phyloP scores from a whole-genome alignment of 2,888 invertebrate species.

The Nezara viridula region DNA sequence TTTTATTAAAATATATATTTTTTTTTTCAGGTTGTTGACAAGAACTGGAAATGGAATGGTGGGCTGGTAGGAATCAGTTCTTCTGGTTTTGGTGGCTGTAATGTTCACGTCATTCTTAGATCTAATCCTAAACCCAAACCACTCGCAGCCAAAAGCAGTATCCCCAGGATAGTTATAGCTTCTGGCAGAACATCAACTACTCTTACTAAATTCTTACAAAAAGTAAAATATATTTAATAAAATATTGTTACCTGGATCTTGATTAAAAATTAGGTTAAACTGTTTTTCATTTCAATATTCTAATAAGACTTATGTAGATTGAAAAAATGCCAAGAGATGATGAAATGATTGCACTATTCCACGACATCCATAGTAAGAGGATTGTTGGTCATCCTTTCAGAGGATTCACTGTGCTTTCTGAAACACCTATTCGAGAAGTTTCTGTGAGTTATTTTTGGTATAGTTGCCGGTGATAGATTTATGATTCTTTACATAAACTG shows the following conservation, averaged over 20 bases:
- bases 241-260: not conserved
- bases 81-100: constrained; percentile 98
- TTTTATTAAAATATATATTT: no score
- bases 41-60: constrained; percentile 87
- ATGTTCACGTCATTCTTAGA: constrained; percentile 89
- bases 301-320: constrained; percentile 65
- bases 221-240: constrained; percentile 68
- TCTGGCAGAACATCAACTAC: constrained; percentile 92
- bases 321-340: constrained; percentile 74
- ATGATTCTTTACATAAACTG: not conserved
- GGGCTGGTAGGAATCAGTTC: constrained; percentile 96
- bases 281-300: not conserved
- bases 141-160: constrained; percentile 72
- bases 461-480: not conserved
- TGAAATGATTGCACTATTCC: constrained; percentile 83
- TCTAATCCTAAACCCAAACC: constrained; percentile 82
- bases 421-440: constrained; percentile 71
- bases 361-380: constrained; percentile 79
- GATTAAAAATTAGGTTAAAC: no score
- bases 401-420: constrained; percentile 82
- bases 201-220: constrained; percentile 77
- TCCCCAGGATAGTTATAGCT: constrained; percentile 80
- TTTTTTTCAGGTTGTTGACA: constrained; percentile 80
- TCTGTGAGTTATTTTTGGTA: constrained; percentile 67
- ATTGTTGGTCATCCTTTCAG: constrained; percentile 84